Conservation (phyloP, 2,797 vertebrate genomes). For the Silurus lanzhouensis region DNA sequence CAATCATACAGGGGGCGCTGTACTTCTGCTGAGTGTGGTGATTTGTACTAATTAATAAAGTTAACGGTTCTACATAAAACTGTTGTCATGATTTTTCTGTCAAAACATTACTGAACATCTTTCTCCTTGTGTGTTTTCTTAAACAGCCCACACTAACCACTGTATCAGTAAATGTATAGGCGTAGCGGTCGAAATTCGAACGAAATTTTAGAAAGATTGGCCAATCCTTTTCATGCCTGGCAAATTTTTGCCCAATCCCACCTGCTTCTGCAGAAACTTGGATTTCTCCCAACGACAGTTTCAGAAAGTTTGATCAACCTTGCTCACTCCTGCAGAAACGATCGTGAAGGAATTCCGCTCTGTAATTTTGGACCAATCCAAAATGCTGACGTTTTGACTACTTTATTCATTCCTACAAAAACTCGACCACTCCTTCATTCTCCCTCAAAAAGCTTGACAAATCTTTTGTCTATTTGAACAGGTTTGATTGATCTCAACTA, state of each 20-base stretch:
- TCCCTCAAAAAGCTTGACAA: neutral
- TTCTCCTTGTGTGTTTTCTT: neutral
- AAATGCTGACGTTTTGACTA: neutral
- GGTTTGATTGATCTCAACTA: neutral
- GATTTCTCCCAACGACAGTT: neutral
- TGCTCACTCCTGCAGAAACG: neutral
- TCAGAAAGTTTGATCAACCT: neutral
- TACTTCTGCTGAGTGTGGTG: slow-evolving; percentile 57
- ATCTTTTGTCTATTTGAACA: neutral
- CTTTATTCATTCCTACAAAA: too few relatives aligned
- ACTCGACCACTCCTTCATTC: too few relatives aligned
- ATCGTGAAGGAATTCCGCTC: neutral
- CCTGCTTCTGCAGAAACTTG: neutral
- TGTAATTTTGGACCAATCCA: neutral
- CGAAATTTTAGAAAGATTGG: too few relatives aligned
- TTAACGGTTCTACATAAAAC: slow-evolving; percentile 57
- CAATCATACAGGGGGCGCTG: slow-evolving; percentile 47
- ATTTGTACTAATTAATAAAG: slow-evolving; percentile 69
- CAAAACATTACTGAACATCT: neutral
- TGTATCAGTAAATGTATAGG: neutral
- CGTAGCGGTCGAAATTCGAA: neutral
- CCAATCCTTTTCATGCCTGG: neutral
- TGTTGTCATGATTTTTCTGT: neutral
- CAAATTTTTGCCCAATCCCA: neutral
- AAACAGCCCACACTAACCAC: neutral